Conservation (phyloP, 2,113 vertebrate species). For the Coptodon bakossiorum region DNA sequence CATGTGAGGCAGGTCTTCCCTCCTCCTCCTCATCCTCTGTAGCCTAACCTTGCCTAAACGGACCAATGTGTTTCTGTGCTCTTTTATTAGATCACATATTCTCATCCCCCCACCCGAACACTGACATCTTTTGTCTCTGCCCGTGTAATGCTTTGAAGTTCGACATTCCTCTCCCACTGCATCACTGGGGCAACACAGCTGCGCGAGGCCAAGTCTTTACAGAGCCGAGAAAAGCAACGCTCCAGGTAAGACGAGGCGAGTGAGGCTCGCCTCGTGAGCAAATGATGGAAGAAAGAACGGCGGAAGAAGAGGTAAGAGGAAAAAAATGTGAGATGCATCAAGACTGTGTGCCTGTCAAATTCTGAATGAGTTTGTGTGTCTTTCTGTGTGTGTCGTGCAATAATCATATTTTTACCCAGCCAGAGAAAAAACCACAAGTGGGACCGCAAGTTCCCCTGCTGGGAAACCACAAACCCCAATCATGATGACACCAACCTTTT, state of each 20-base stretch:
- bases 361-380: not conserved
- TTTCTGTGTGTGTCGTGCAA: not conserved
- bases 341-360: not conserved
- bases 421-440: slow-evolving; percentile 8
- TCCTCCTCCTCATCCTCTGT: slow-evolving; percentile 24
- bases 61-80: slow-evolving; percentile 53
- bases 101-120: slow-evolving; percentile 49
- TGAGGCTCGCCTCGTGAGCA: not conserved
- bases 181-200: slow-evolving; percentile 68
- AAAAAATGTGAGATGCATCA: not conserved
- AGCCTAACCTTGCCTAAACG: slow-evolving; percentile 40
- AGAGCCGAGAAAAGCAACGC: slow-evolving; percentile 12
- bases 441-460: slow-evolving; percentile 44
- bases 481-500: slow-evolving; percentile 32
- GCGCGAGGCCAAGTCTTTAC: slow-evolving; percentile 35
- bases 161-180: slow-evolving; percentile 68
- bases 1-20: slow-evolving; percentile 39
- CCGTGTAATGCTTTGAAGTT: slow-evolving; percentile 64
- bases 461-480: slow-evolving; percentile 50
- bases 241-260: slow-evolving; percentile 36
- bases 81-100: slow-evolving; percentile 70
- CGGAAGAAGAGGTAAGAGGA: not conserved
- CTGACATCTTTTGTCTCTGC: slow-evolving; percentile 61
- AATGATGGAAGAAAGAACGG: not conserved
- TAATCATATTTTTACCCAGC: slow-evolving; percentile 27